A percentile compares a stretch with the other conserved stretches of the same genome.
Conservation (phyloP, 2,113 vertebrate genomes). For the Gadus macrocephalus region DNA sequence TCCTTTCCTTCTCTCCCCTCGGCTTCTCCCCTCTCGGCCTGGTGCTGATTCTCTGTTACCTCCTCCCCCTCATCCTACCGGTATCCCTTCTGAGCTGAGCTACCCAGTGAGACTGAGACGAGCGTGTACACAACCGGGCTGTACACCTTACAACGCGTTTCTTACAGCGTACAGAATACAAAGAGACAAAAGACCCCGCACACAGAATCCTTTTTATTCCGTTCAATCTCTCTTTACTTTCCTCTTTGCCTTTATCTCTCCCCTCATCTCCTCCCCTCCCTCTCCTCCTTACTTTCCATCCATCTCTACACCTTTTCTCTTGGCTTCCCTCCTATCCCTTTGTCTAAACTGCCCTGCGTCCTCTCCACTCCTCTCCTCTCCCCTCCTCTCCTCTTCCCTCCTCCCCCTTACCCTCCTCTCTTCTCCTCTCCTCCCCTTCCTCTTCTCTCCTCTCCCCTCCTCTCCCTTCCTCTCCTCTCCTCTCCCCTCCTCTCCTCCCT, state of each 20-base stretch:
- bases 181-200: too few species aligned
- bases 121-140: too few species aligned
- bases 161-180: too few species aligned
- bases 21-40: neutral
- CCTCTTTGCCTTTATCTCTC: neutral
- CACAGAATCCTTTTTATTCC: too few species aligned
- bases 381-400: constrained; percentile 1
- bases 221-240: neutral
- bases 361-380: constrained; percentile 12
- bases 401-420: neutral
- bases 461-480: neutral
- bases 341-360: neutral
- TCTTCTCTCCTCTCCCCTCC: neutral
- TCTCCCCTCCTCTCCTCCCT: neutral
- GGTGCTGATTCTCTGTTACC: too few species aligned
- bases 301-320: neutral
- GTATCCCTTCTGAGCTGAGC: too few species aligned
- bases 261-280: neutral
- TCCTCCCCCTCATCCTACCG: too few species aligned
- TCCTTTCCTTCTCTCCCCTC: neutral
- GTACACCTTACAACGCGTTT: too few species aligned
- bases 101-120: too few species aligned
- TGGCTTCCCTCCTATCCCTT: neutral
- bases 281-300: neutral
- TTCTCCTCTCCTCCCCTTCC: neutral